Evolutionary conservation across 2,888 invertebrate genomes (phyloP), one percentile per base, ranked within the genome.

Genomic region (Desoria tigrina): DNA sequence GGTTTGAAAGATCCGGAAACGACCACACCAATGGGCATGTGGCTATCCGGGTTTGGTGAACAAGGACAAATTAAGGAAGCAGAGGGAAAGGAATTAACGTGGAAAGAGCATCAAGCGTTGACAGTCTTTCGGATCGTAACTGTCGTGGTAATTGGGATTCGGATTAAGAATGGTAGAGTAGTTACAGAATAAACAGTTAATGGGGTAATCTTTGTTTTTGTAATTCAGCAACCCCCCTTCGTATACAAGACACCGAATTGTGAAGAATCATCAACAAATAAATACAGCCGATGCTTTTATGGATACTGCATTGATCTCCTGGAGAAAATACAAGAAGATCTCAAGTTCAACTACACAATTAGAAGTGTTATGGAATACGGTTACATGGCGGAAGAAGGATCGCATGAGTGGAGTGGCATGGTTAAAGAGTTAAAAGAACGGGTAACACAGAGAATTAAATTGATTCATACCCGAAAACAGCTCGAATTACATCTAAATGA

Each of bases 261-360:
- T 62, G 57, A 78, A 77, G 81, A 81, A 54, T 79, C 18, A 61
- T 73, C 14, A 84, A 74, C 78, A 27, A 77, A 77, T 59, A 73
- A 83, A 74, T 77, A 79, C 54, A 69, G 78, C 66, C 66, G 80
- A 1, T 78, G 79, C 39, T 83, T 78, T 76, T 76, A 79, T 62
- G 98, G 98, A 7, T 98, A 96, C 79, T 98, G 97, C 79, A 92
- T 97, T 69, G 97, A 98, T 78, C 83, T 98, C 23, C 88, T 98
- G 39, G 86, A 94, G 76, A 88, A 90, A 79, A 94, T 98, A 63
- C 87, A 90, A 37, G 84, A 88, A 63, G 87, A 89, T 61, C 85
- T 95, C 1, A 87, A 90, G 71, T 96, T 97, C 79, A 93, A 94
- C 77, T 98, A 94, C 79, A 92, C 92, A 77, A 89, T 96, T 71